Evolutionary conservation across 1,140 invertebrate species (phyloP), one percentile per base, ranked within the genome.

Genomic region (Neotoxoptera formosana): DNA sequence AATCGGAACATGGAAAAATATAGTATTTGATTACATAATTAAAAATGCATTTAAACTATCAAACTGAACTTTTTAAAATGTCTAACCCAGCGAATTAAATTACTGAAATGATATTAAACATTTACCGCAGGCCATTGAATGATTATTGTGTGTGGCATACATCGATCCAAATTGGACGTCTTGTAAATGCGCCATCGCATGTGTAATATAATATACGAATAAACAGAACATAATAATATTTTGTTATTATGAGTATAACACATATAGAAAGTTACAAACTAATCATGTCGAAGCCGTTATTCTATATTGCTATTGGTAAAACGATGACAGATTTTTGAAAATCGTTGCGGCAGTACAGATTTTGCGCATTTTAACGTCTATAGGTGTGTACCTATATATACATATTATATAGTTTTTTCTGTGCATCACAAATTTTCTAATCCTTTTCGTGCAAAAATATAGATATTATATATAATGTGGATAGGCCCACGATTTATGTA

Each of bases 1-100:
- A 76, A 76, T 76, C 17, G 30, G 30, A 76, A 23, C n/a, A 76
- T n/a, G 14, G 11, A 30, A 76, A 30, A 76, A 67, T n/a, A 34
- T 6, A 76, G 60, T 76, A 76, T 76, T n/a, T n/a, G n/a, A 76
- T 76, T 76, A 76, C 3, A 7, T 76, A n/a, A n/a, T 76, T 76
- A 76, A 76, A 76, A 76, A 76, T 76, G 30, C 60, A 76, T 76
- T 76, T 76, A 76, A 76, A 76, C 60, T 76, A 76, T 76, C 17
- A n/a, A 76, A 17, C n/a, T 76, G 60, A 76, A 76, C 60, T 76
- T 76, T 76, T 76, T 76, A 76, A 76, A 76, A 76, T 76, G n/a
- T 76, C 60, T 76, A 76, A 76, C 30, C 60, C n/a, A 76, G 11
- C 14, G 30, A 76, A 76, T 76, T n/a, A 76, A 76, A 76, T 76